These are phyloP conservation scores for Carassius gibelio DNA, from an alignment of 2,113 vertebrate genomes.

Conservation along the genomic window DNA sequence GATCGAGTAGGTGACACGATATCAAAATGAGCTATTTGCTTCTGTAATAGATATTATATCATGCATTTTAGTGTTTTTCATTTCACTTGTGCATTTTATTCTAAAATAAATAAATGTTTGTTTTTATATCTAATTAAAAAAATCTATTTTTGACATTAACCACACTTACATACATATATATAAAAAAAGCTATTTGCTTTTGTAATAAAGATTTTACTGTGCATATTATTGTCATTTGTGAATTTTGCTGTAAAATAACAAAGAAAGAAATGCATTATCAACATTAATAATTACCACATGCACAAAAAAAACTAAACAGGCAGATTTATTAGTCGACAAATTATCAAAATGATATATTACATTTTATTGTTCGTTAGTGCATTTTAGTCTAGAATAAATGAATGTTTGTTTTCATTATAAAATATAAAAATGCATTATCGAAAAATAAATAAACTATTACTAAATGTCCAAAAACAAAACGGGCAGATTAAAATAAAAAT, in stretches of 20 bases:
- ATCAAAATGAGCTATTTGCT: background rate
- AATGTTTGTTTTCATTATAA: too few species aligned
- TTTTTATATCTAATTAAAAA: background rate
- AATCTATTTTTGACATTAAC: background rate
- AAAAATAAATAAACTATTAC: background rate
- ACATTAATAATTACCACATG: background rate
- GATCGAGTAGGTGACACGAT: background rate
- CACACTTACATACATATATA: background rate
- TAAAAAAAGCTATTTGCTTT: background rate
- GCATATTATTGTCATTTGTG: background rate
- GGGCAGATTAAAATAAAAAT: too few species aligned
- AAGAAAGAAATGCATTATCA: background rate
- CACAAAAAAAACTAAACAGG: background rate
- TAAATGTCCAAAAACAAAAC: too few species aligned
- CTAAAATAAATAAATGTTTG: background rate
- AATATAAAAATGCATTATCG: background rate
- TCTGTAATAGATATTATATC: background rate
- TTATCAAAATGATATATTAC: background rate
- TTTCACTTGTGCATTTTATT: background rate
- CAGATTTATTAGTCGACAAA: background rate
- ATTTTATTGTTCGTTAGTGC: too few species aligned
- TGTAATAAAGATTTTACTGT: background rate
- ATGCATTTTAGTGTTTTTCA: background rate
- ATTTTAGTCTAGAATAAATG: background rate
- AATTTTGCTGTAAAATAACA: background rate